phyloP scores from a whole-genome alignment of 2,888 invertebrate species.

The Heteropelma amictum region DNA sequence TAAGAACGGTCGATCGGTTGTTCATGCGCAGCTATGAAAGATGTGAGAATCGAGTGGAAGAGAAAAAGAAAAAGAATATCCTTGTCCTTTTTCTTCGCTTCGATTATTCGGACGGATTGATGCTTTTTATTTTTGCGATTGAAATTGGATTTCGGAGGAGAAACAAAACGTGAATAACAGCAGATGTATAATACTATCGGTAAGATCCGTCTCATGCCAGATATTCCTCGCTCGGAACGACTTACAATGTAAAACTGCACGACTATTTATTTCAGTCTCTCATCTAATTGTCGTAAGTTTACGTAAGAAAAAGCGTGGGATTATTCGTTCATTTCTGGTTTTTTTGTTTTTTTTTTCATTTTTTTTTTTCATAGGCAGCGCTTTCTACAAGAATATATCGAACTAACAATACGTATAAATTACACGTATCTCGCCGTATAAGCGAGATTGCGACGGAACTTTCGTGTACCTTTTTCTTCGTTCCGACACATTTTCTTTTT shows the following conservation, averaged over 20 bases:
- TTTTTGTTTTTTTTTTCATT: constrained; percentile 32
- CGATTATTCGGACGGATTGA: neutral
- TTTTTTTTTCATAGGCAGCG: constrained; percentile 16
- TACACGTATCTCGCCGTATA: too few relatives aligned
- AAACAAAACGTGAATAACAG: neutral
- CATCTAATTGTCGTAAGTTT: too few relatives aligned
- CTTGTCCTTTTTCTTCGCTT: constrained; percentile 16
- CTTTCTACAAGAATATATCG: constrained; percentile 43
- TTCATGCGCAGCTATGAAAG: constrained; percentile 70
- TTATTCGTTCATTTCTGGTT: constrained; percentile 24
- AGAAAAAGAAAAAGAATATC: too few relatives aligned
- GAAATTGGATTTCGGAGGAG: neutral
- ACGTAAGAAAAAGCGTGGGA: constrained; percentile 50
- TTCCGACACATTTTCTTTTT: neutral
- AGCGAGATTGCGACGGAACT: neutral
- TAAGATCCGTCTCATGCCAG: too few relatives aligned
- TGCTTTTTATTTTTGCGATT: neutral
- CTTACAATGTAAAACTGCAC: constrained; percentile 46
- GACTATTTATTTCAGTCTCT: constrained; percentile 38
- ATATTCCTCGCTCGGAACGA: constrained; percentile 40
- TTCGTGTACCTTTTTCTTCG: neutral
- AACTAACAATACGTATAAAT: too few relatives aligned
- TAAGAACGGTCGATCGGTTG: constrained; percentile 59
- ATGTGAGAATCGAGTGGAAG: constrained; percentile 41
- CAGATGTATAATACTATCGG: constrained; percentile 19